Evolutionary conservation across 2,888 invertebrate genomes (phyloP).

Genomic region (Microchrysa polita): DNA sequence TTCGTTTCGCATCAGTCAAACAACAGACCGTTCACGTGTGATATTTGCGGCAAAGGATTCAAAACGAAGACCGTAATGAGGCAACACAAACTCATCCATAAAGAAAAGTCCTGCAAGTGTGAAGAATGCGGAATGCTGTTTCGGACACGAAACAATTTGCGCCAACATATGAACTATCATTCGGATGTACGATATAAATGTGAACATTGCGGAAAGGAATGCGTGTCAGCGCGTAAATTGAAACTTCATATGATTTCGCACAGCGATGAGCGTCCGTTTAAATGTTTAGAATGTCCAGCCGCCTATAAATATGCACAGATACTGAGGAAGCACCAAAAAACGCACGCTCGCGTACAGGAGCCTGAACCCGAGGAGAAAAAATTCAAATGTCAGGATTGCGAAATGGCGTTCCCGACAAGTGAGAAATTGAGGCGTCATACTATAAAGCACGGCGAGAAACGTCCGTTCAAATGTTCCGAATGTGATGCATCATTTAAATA

Average conservation of each 20-base stretch:
- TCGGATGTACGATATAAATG: too few species aligned
- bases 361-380: too few species aligned
- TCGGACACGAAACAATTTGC: too few species aligned
- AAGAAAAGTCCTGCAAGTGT: too few species aligned
- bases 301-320: constrained; percentile 49
- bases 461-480: constrained; percentile 45
- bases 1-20: too few species aligned
- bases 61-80: constrained; percentile 43
- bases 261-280: constrained; percentile 47
- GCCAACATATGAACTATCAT: too few species aligned
- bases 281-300: constrained; percentile 46
- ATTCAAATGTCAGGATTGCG: constrained; percentile 48
- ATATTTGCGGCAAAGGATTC: constrained; percentile 50
- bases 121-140: too few species aligned
- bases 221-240: constrained; percentile 6
- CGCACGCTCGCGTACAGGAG: constrained; percentile 44
- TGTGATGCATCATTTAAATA: constrained; percentile 50
- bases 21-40: constrained; percentile 42
- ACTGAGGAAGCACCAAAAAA: constrained; percentile 50
- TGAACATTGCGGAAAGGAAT: too few species aligned
- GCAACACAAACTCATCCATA: neutral
- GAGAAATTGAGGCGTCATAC: constrained; percentile 49
- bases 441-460: constrained; percentile 48
- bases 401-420: constrained; percentile 49
- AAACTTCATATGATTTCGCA: constrained; percentile 49